phyloP scores from a whole-genome alignment of 2,797 vertebrate genomes.

The Podarcis lilfordi region DNA sequence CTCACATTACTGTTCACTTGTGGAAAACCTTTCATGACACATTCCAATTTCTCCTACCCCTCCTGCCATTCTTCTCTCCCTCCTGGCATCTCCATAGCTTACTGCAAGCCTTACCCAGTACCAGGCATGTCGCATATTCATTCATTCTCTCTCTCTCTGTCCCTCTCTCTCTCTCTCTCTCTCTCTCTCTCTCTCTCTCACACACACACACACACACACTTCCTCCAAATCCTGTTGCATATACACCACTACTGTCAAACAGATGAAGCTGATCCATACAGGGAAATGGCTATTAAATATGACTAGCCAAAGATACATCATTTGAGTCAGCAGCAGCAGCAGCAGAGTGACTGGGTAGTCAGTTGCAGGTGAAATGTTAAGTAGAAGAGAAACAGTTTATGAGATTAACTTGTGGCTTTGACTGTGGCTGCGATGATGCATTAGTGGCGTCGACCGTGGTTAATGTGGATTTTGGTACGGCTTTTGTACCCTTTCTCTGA shows the following conservation, averaged over 20 bases:
- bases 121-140: too few species aligned
- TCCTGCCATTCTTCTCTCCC: too few species aligned
- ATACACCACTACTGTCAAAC: neutral
- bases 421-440: conserved; percentile 35
- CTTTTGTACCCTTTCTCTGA: conserved; percentile 23
- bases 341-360: neutral
- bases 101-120: too few species aligned
- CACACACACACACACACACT: too few species aligned
- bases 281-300: neutral
- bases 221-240: neutral
- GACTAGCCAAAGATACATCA: neutral
- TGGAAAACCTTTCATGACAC: too few species aligned
- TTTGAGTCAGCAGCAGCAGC: neutral
- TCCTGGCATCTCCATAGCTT: too few species aligned
- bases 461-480: conserved; percentile 15
- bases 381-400: conserved; percentile 30
- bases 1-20: too few species aligned
- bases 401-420: conserved; percentile 45
- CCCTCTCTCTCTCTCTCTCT: too few species aligned
- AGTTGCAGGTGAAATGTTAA: conserved; percentile 22
- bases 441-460: neutral
- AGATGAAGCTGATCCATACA: neutral
- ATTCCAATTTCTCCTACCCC: too few species aligned
- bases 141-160: too few species aligned
- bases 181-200: too few species aligned